Evolutionary conservation across 2,797 vertebrate genomes (phyloP), one percentile per base, ranked within the genome.

Genomic region (Holocentrus rufus): DNA sequence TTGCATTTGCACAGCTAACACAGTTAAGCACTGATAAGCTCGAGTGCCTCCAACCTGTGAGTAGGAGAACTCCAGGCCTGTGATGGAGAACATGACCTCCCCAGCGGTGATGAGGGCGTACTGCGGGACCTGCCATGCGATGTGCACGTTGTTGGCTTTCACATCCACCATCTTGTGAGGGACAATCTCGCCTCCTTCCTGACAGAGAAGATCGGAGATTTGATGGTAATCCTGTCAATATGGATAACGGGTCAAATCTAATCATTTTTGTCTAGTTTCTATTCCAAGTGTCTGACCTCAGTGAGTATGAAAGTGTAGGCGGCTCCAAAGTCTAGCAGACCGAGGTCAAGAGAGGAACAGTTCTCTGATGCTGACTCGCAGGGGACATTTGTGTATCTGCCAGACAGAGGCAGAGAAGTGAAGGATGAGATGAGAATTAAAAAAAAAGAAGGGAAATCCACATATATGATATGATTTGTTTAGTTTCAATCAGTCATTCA

Each of bases 41-140:
- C 15, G 20, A 27, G 11, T 42, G 56, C 57, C 7, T 47, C 75
- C 0, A 44, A 93, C 93, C 96, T 99, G 98, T 58, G 98, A 97
- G 90, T 99, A 99, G 80, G 97, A 99, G 94, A 99, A 99, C 84
- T 98, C 96, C 86, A 99, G 92, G 58, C 98, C 98, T 0, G 97
- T 98, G 85, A 99, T 92, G 76, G 97, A 98, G 91, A 97, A 99
- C 96, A 99, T 96, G 90, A 99, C 97, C 83, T 99, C 98, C 20
- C 94, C 97, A 7, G 91, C 92, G n/a, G 97, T 98, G 10, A 98
- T 88, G 50, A 98, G 69, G 27, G 89, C 72, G 18, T 99, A 99
- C 22, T 99, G 97, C 2, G 98, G 98, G 73, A 98, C 82, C 91
- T 99, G 98, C 96, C 96, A 98, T 60, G 91, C 93, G 23, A 99